Evolutionary conservation across 1,140 invertebrate species (phyloP).

Genomic region (Lineus longissimus): DNA sequence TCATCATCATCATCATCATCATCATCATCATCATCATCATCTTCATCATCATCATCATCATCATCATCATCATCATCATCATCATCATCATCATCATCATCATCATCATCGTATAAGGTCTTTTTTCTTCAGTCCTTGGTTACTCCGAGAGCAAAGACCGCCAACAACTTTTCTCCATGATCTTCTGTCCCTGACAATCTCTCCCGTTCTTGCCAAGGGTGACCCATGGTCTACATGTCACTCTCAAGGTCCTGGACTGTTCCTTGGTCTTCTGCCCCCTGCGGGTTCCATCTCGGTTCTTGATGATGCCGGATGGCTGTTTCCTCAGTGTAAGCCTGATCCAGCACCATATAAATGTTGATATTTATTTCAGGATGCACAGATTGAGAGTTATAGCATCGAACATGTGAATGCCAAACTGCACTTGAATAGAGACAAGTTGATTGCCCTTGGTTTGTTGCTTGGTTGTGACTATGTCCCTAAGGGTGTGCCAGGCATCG

Average conservation of each 20-base stretch:
- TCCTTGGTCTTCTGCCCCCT: no score
- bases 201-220: no score
- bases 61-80: conserved; percentile 7
- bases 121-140: no score
- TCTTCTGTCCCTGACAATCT: no score
- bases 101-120: conserved; percentile 8
- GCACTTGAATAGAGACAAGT: conserved; percentile 72
- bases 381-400: conserved; percentile 72
- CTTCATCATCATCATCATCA: conserved; percentile 14
- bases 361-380: conserved; percentile 36
- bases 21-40: conserved; percentile 14
- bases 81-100: conserved; percentile 8
- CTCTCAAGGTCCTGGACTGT: no score
- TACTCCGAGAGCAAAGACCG: no score
- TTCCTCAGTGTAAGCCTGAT: no score
- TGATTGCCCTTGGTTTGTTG: conserved; percentile 76
- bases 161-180: no score
- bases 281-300: no score
- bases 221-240: no score
- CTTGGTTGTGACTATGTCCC: conserved; percentile 82
- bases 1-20: conserved; percentile 10
- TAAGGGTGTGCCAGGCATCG: conserved; percentile 73
- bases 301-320: no score
- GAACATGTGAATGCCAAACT: conserved; percentile 60
- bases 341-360: no score